Evolutionary conservation across 2,888 invertebrate genomes (phyloP), one percentile per base, ranked within the genome.

Genomic region (Pammene aurita): DNA sequence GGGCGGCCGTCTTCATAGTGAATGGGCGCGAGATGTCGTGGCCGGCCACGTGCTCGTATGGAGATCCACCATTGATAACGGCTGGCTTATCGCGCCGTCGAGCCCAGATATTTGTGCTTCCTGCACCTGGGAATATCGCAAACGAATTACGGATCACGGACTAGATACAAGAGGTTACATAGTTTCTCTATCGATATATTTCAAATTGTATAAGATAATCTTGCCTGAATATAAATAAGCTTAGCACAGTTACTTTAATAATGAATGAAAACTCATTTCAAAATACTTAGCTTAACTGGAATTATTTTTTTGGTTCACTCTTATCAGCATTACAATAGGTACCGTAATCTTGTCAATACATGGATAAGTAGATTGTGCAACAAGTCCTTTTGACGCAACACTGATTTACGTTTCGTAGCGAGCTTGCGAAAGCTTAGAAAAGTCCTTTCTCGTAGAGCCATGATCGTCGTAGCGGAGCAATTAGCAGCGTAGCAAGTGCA

Each of bases 21-120:
- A 94, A 90, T 90, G 91, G 88, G 90, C 87, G 87, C 89, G 90
- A 89, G 91, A 90, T 90, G 90, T 90, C 89, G 90, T 87, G 90
- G 90, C 86, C 89, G 87, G 87, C 85, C 88, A 87, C 86, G 86
- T 86, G 86, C 88, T 86, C 86, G 91, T 91, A 92, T 92, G 93
- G 89, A 90, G 91, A 92, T 90, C 85, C 86, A 87, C 87, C 89
- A 92, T 89, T 91, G 91, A 89, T 92, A 91, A 84, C 87, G 86
- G 84, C 87, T 87, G 85, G 89, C 88, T 90, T 90, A 91, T 89
- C 89, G 83, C 80, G 44, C 38, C 14, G 62, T 35, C 67, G 46
- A 60, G 10, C 35, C 54, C n/a, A n/a, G 34, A 7, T 6, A 5
- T 2, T 9, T 13, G 10, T 13, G 11, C 18, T 11, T 2, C 52